Conservation (phyloP, 2,888 invertebrate genomes). For the Gymnosoma rotundatum region DNA sequence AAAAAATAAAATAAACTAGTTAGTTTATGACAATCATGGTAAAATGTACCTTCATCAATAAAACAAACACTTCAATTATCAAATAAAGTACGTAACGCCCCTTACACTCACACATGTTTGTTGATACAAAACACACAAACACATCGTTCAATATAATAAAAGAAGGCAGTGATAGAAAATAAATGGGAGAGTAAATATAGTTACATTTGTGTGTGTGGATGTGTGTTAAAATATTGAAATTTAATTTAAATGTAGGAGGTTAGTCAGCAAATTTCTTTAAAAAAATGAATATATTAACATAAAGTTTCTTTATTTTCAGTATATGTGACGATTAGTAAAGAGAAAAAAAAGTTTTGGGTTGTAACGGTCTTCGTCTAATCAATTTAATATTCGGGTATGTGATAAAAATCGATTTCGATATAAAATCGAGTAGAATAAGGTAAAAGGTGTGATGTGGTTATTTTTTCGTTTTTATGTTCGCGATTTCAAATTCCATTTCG, state of each 20-base stretch:
- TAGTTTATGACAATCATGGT: slow-evolving; percentile 57
- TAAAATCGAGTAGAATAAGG: too few relatives aligned
- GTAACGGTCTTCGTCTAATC: too few relatives aligned
- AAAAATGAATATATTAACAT: background rate
- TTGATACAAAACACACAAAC: background rate
- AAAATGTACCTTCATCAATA: slow-evolving; percentile 61
- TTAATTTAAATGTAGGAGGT: slow-evolving; percentile 5
- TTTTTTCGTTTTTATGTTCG: too few relatives aligned
- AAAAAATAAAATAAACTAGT: slow-evolving; percentile 16
- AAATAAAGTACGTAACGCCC: slow-evolving; percentile 51
- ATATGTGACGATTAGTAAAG: too few relatives aligned
- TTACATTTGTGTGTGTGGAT: background rate
- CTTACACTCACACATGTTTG: background rate
- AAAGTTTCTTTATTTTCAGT: background rate
- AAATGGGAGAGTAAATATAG: background rate
- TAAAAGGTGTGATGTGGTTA: too few relatives aligned
- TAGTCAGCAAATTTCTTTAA: background rate
- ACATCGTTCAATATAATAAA: background rate
- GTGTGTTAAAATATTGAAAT: background rate
- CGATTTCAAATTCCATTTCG: too few relatives aligned
- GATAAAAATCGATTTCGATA: too few relatives aligned
- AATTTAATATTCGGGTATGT: too few relatives aligned
- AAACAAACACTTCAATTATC: slow-evolving; percentile 66
- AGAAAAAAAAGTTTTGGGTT: too few relatives aligned
- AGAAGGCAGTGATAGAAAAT: slow-evolving; percentile 17